A percentile compares a stretch with the other conserved stretches of the same genome.
Evolutionary conservation across 2,888 invertebrate species (phyloP).

Genomic region (Sinohyriopsis cumingii): DNA sequence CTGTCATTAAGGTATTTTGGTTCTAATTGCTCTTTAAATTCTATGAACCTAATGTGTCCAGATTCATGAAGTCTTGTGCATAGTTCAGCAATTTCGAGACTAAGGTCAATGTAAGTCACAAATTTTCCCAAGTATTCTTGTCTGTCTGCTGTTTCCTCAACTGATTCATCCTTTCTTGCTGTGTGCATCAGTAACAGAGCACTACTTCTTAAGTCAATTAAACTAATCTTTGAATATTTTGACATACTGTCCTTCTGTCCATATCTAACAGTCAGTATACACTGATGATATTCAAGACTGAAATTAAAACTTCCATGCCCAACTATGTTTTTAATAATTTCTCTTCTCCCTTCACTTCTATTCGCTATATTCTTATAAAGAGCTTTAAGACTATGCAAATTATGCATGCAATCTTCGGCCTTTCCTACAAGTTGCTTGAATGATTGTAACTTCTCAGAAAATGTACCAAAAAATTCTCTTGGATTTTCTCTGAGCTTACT

Average conservation of each 20-base stretch:
- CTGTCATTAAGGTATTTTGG: slow-evolving; percentile 10
- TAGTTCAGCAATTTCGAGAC: slow-evolving; percentile 18
- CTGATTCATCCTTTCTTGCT: slow-evolving; percentile 8
- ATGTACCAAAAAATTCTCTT: not conserved
- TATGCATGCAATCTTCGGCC: slow-evolving; percentile 31
- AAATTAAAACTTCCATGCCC: slow-evolving; percentile 29
- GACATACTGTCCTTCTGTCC: slow-evolving; percentile 19
- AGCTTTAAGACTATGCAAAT: slow-evolving; percentile 39
- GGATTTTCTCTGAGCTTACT: not conserved
- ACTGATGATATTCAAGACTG: slow-evolving; percentile 5
- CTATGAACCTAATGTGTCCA: slow-evolving; percentile 16
- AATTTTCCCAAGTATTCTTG: slow-evolving; percentile 9
- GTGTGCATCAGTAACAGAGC: slow-evolving; percentile 38
- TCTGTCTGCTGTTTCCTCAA: too few species aligned
- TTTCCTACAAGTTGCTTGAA: slow-evolving; percentile 20
- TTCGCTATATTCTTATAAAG: slow-evolving; percentile 46
- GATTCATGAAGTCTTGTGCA: slow-evolving; percentile 7
- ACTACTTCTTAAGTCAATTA: slow-evolving; percentile 42
- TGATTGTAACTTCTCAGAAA: slow-evolving; percentile 13
- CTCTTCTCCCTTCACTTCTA: slow-evolving; percentile 41
- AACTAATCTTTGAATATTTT: slow-evolving; percentile 4
- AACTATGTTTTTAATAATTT: slow-evolving; percentile 34
- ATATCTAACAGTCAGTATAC: slow-evolving; percentile 21
- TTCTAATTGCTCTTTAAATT: slow-evolving; percentile 4
- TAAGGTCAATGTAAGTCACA: slow-evolving; percentile 11